These are phyloP conservation scores for Alectoris magna DNA, from an alignment of 2,797 vertebrate genomes.

Conservation along the genomic window DNA sequence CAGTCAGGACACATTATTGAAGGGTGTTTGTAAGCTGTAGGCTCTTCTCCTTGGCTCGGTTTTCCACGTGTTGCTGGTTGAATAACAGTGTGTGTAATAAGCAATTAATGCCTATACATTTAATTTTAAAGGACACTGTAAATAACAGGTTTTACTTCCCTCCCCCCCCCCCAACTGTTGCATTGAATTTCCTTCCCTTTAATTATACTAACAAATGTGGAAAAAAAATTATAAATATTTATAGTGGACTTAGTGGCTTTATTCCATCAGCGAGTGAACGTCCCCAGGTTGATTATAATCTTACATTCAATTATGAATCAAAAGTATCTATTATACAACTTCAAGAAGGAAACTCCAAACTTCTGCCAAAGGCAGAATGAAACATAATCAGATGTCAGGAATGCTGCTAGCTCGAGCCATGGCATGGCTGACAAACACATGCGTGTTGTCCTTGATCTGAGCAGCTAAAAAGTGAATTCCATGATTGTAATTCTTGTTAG, in stretches of 20 bases:
- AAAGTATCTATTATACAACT: conserved; percentile 58
- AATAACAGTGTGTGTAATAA: conserved; percentile 60
- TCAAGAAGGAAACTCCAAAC: conserved; percentile 47
- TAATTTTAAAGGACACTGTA: conserved; percentile 68
- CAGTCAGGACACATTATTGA: conserved; percentile 19
- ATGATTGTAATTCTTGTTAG: background rate
- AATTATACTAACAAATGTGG: conserved; percentile 72
- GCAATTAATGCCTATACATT: conserved; percentile 67
- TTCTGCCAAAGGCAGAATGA: conserved; percentile 55
- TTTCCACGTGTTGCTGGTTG: conserved; percentile 41
- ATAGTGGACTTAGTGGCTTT: conserved; percentile 58
- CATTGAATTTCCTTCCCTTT: conserved; percentile 67
- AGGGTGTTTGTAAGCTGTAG: conserved; percentile 42
- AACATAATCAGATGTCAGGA: background rate
- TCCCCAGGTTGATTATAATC: conserved; percentile 63
- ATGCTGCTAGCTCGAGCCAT: background rate
- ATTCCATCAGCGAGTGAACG: conserved; percentile 44
- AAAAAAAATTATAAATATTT: conserved; percentile 68
- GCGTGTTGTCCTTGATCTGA: conserved; percentile 22
- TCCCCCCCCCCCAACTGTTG: conserved; percentile 69
- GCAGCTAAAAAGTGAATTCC: conserved; percentile 38
- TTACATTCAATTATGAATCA: conserved; percentile 63
- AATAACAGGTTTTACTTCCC: conserved; percentile 68
- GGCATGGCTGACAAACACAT: background rate
- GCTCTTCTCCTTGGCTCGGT: conserved; percentile 43